Evolutionary conservation across 2,888 invertebrate genomes (phyloP), one percentile per base, ranked within the genome.

Genomic region (Oligia fasciuncula): DNA sequence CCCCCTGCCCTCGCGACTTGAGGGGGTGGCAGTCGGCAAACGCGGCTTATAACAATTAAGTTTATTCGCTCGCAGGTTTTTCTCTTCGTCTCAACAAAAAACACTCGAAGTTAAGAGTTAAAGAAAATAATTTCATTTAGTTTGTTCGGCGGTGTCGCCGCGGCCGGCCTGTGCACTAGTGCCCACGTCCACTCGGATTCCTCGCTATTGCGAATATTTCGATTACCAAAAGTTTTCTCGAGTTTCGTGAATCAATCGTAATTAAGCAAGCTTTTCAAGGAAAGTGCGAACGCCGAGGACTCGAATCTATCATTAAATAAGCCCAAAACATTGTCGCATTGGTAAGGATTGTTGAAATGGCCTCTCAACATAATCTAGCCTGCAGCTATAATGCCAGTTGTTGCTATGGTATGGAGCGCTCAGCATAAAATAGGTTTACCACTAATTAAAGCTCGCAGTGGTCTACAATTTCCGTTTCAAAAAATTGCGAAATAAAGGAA

Each of bases 41-140:
- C 95, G 94, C 94, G 95, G 95, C 96, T 96, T 97, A 95, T 94
- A 96, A 96, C 97, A 96, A 96, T 97, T 96, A 96, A 96, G 95
- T 96, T 96, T 96, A 95, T 96, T 95, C 95, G 93, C 93, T 94
- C 92, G 92, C 94, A 94, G 93, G 92, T 95, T 95, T 87, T 95
- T 95, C 93, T 93, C 92, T 94, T 95, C 91, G 90, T 88, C 90
- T 92, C 90, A 88, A 91, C 91, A 91, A 93, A 94, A 92, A 92
- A 81, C 77, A 79, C 67, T 83, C 60, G 65, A 87, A 81, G 81
- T 87, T 85, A 87, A 88, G 87, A 90, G 88, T 89, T 88, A 73
- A 85, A 88, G 86, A 87, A 88, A 86, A 90, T 87, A 84, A 89
- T 86, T 86, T 81, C 62, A 85, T 84, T 89, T 90, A 90, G 87